phyloP scores from a whole-genome alignment of 2,113 vertebrate species.

The Strigops habroptila region DNA sequence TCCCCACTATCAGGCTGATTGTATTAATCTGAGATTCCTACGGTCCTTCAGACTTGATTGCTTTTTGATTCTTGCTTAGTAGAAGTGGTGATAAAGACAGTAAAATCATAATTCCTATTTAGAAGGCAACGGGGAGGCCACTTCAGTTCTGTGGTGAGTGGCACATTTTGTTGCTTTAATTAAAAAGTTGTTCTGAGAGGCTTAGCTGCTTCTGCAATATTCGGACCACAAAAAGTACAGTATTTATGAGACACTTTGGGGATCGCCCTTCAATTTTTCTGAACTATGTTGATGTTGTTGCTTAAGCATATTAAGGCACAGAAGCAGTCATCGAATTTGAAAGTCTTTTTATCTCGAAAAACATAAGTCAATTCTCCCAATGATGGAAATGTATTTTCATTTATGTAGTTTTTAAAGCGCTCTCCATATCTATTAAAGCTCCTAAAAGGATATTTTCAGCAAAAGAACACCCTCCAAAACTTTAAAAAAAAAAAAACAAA shows the following conservation, averaged over 20 bases:
- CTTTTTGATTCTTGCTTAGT: conserved; percentile 44
- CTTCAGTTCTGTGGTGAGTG: neutral
- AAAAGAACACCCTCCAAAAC: neutral
- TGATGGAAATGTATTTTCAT: neutral
- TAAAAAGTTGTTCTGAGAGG: conserved; percentile 38
- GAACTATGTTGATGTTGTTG: neutral
- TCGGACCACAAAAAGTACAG: neutral
- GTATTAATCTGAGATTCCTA: conserved; percentile 59
- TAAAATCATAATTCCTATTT: conserved; percentile 61
- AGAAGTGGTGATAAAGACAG: conserved; percentile 57
- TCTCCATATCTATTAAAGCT: neutral
- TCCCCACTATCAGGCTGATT: conserved; percentile 36
- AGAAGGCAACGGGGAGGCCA: conserved; percentile 32
- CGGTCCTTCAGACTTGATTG: conserved; percentile 65
- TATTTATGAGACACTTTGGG: neutral
- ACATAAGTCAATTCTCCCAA: neutral
- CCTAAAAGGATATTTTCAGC: neutral
- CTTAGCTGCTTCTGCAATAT: neutral
- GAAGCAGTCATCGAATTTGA: neutral
- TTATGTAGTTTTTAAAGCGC: neutral
- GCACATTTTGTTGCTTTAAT: conserved; percentile 36
- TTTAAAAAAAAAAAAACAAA: neutral
- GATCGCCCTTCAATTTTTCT: neutral
- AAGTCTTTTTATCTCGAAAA: neutral
- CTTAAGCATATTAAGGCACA: neutral